Conservation (phyloP, 2,797 vertebrate genomes). For the Meriones psammophilus region DNA sequence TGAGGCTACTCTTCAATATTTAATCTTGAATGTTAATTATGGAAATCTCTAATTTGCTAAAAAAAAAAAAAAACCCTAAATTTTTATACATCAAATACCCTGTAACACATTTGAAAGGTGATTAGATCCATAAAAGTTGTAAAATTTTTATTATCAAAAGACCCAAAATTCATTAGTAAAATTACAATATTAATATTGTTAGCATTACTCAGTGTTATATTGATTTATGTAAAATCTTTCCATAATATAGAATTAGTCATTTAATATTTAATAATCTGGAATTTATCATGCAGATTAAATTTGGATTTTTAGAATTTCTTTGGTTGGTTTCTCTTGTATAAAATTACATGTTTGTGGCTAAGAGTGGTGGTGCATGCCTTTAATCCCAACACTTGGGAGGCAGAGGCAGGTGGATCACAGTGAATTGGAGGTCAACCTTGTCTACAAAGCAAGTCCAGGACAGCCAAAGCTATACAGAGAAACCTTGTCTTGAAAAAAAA, state of each 20-base stretch:
- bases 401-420: no score
- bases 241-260: slow-evolving; percentile 31
- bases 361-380: no score
- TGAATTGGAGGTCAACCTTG: no score
- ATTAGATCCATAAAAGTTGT: not conserved
- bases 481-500: no score
- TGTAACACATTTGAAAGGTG: not conserved
- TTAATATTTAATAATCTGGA: slow-evolving; percentile 38
- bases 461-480: no score
- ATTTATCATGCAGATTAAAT: not conserved
- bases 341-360: not conserved
- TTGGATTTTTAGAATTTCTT: slow-evolving; percentile 28
- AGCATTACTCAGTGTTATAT: slow-evolving; percentile 14
- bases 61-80: not conserved
- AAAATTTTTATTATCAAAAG: slow-evolving; percentile 46
- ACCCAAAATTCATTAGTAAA: not conserved
- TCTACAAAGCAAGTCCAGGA: no score
- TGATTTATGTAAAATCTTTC: slow-evolving; percentile 18
- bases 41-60: not conserved
- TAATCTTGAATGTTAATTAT: slow-evolving; percentile 31
- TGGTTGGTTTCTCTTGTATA: slow-evolving; percentile 40
- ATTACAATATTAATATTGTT: slow-evolving; percentile 1
- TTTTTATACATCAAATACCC: not conserved
- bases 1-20: slow-evolving; percentile 6
- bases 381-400: no score